phyloP scores from a whole-genome alignment of 2,797 vertebrate species.

The Lateolabrax maculatus region DNA sequence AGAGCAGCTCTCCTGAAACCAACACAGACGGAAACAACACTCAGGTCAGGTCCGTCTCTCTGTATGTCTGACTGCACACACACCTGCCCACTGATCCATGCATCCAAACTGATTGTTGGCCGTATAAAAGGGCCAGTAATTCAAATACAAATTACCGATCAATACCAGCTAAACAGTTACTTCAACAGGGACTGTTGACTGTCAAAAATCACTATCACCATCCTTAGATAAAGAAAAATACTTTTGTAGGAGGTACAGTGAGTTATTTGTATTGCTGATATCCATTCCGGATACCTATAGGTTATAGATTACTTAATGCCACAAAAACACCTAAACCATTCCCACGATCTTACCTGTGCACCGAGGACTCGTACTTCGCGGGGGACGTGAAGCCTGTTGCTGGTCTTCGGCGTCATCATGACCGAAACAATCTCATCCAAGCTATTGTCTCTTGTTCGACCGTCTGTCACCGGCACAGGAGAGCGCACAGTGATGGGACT shows the following conservation, averaged over 20 bases:
- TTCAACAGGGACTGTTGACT: not conserved
- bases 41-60: not conserved
- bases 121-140: not conserved
- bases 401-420: slow-evolving; percentile 78
- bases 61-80: not conserved
- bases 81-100: not conserved
- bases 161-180: not conserved
- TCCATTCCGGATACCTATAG: not conserved
- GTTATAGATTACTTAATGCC: too few species aligned
- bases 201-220: not conserved
- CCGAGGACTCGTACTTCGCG: slow-evolving; percentile 70
- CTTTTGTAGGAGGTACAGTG: not conserved
- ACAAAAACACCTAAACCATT: not conserved
- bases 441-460: slow-evolving; percentile 64
- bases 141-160: not conserved
- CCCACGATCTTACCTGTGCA: slow-evolving; percentile 74
- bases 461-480: slow-evolving; percentile 48
- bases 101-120: not conserved
- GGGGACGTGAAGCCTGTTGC: slow-evolving; percentile 72
- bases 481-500: slow-evolving; percentile 57
- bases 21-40: not conserved
- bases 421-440: slow-evolving; percentile 78
- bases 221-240: not conserved
- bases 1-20: slow-evolving; percentile 76
- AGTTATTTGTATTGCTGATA: not conserved